Percentiles rank a stretch among this genome's conserved stretches.
These are phyloP conservation scores for Urosaurus nigricauda DNA, from an alignment of 2,797 vertebrate genomes.

Conservation along the genomic window DNA sequence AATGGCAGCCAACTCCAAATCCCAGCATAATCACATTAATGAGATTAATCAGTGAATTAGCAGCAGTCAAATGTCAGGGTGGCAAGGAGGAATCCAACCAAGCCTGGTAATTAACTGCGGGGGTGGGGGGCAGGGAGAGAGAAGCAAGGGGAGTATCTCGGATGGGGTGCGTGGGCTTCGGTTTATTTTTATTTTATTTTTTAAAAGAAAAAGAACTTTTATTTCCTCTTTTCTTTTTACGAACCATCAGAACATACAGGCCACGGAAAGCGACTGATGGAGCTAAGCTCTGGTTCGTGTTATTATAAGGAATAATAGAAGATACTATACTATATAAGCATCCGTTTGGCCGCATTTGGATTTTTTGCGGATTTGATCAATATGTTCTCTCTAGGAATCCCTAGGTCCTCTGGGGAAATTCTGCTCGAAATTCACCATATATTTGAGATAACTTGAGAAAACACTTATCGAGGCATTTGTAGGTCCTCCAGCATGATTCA, in stretches of 20 bases:
- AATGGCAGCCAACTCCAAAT: slow-evolving; percentile 85
- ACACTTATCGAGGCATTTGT: too few species aligned
- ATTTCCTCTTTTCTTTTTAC: slow-evolving; percentile 43
- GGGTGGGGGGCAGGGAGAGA: slow-evolving; percentile 51
- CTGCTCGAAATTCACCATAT: too few species aligned
- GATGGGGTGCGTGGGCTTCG: slow-evolving; percentile 15
- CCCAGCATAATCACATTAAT: slow-evolving; percentile 88
- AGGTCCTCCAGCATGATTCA: too few species aligned
- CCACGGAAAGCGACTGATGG: slow-evolving; percentile 43
- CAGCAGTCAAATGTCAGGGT: slow-evolving; percentile 87
- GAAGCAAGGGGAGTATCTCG: slow-evolving; percentile 12
- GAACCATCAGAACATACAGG: slow-evolving; percentile 41
- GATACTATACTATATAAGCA: too few species aligned
- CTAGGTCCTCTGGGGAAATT: too few species aligned
- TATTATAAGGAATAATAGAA: slow-evolving; percentile 26
- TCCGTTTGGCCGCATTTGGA: too few species aligned
- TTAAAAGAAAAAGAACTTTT: slow-evolving; percentile 57
- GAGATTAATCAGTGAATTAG: slow-evolving; percentile 91
- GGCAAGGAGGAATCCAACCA: slow-evolving; percentile 80
- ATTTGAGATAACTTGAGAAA: too few species aligned
- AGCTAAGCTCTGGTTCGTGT: slow-evolving; percentile 36
- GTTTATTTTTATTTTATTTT: too few species aligned
- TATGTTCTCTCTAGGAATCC: too few species aligned
- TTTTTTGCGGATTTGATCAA: too few species aligned
- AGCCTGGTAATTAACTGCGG: slow-evolving; percentile 86